Evolutionary conservation across 2,113 vertebrate genomes (phyloP), one percentile per base, ranked within the genome.

Genomic region (Bos indicus): DNA sequence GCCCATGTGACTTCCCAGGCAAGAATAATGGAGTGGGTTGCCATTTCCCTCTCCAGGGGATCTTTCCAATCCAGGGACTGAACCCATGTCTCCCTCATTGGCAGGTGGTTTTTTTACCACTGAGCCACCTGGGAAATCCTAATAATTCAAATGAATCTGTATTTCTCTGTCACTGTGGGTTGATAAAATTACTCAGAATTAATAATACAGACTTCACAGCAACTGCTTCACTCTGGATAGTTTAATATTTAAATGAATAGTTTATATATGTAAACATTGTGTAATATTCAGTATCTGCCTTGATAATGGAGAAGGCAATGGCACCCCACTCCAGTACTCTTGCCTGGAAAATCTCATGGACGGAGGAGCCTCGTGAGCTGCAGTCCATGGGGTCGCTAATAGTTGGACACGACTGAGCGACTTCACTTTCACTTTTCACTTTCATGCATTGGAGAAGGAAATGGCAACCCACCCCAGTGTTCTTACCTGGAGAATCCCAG

Each of bases 181-280:
- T 94, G 30, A 82, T 5, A 52, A 87, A 92, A 90, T 48, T 92
- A 89, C 13, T 94, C 43, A 84, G 26, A 85, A 88, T 52, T 82
- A 94, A 81, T 85, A 88, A 96, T 7, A 62, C 26, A 83, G n/a
- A 90, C 4, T 96, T 97, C 81, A 48, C 23, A 67, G 59, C 3
- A 90, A 56, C 8, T n/a, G 16, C 10, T 89, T 88, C 46, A 84
- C 36, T 78, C 13, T 86, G 78, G 9, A 16, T 78, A 94, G 52
- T 78, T 92, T 95, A 91, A 87, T 82, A 54, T 59, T 95, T 95
- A 96, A 87, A 71, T 54, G 78, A 71, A 43, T n/a, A 83, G 80
- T 95, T 92, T 60, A 60, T 62, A 30, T 54, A 57, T 7, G 54
- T 28, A 81, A 43, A 85, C 52, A 74, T 40, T 90, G 82, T 83